Conservation (phyloP, 2,888 invertebrate species). For the Eupithecia exiguata region DNA sequence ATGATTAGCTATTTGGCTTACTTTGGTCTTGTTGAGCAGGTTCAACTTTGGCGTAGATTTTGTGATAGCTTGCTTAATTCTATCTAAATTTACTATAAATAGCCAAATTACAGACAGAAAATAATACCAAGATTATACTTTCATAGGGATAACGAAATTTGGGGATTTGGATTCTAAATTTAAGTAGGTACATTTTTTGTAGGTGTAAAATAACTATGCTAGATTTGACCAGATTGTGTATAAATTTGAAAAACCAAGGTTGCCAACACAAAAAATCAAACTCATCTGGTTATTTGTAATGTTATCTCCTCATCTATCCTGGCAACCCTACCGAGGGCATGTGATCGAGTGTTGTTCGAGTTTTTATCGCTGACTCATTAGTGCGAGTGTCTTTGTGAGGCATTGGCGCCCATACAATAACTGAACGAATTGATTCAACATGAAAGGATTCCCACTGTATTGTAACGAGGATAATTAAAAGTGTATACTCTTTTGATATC, state of each 20-base stretch:
- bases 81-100: neutral
- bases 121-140: neutral
- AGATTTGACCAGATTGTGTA: neutral
- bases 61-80: constrained; percentile 13
- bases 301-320: constrained; percentile 30
- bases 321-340: constrained; percentile 69
- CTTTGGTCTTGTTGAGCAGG: constrained; percentile 28
- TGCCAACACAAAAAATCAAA: neutral
- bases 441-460: constrained; percentile 60
- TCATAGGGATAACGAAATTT: neutral
- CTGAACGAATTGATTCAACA: constrained; percentile 71
- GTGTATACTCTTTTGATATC: constrained; percentile 28
- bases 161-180: neutral
- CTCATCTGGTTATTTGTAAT: neutral
- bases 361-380: constrained; percentile 83
- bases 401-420: constrained; percentile 59
- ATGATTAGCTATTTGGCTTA: constrained; percentile 32
- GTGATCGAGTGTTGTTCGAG: constrained; percentile 79
- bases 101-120: neutral
- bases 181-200: neutral
- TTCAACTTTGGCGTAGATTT: constrained; percentile 11
- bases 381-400: constrained; percentile 79
- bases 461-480: constrained; percentile 55
- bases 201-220: neutral
- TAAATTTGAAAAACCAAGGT: neutral